Evolutionary conservation across 2,888 invertebrate genomes (phyloP).

Genomic region (Drosophila robusta): DNA sequence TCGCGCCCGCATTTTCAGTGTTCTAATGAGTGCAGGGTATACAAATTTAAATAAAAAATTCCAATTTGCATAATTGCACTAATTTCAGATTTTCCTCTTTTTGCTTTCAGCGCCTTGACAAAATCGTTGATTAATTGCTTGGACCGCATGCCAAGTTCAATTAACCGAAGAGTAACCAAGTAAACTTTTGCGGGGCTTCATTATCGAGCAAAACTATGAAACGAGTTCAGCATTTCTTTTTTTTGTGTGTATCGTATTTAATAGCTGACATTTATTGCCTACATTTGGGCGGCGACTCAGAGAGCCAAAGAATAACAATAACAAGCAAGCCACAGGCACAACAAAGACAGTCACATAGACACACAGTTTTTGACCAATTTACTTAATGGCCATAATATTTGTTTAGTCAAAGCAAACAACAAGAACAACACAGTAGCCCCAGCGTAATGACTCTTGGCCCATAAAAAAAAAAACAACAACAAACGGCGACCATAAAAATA

Average conservation of each 20-base stretch:
- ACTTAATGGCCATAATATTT: slow-evolving; percentile 79
- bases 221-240: slow-evolving; percentile 19
- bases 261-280: slow-evolving; percentile 67
- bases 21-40: slow-evolving; percentile 6
- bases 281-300: slow-evolving; percentile 36
- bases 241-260: slow-evolving; percentile 52
- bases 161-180: slow-evolving; percentile 40
- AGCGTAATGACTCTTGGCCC: slow-evolving; percentile 67
- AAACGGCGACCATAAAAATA: slow-evolving; percentile 68
- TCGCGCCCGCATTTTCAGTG: neutral
- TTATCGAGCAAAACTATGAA: slow-evolving; percentile 56
- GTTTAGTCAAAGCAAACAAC: slow-evolving; percentile 76
- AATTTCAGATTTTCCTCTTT: slow-evolving; percentile 51
- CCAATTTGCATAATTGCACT: slow-evolving; percentile 74
- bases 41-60: slow-evolving; percentile 33
- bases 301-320: slow-evolving; percentile 41
- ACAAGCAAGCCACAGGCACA: slow-evolving; percentile 29
- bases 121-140: slow-evolving; percentile 75
- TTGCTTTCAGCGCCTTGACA: slow-evolving; percentile 34
- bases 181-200: slow-evolving; percentile 32
- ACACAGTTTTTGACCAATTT: slow-evolving; percentile 71
- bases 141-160: slow-evolving; percentile 62
- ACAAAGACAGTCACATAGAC: slow-evolving; percentile 9
- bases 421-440: slow-evolving; percentile 38
- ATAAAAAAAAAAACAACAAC: slow-evolving; percentile 56